Base-by-base conservation (phyloP, 1,140 invertebrate species). In the Macrocentrus cingulum region DNA sequence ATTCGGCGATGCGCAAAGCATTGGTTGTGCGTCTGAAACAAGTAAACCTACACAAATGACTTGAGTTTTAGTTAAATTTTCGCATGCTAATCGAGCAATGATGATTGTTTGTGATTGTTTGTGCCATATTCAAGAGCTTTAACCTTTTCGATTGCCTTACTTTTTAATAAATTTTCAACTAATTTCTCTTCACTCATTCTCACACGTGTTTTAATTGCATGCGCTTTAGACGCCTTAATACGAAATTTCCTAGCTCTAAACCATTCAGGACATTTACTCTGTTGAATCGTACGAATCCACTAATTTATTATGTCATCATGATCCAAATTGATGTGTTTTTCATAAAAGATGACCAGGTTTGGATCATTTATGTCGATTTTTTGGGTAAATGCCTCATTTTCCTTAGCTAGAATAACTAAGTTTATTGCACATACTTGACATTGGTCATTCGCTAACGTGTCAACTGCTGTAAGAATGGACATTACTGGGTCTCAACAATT, bases 301-400 rank as follows among this genome's bases (percentile, higher is more conserved):
- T 67, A 56, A 65, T 65, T 62, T 65, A 68, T 52, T 53, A 65
- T 68, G 57, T 56, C 66, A 65, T 61, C 58, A 39, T 58, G 51
- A 19, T 8, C 54, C 42, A 68, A 51, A 20, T 60, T 42, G 63
- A 66, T 65, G 48, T 64, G 53, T 56, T 58, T 59, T 22, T 29
- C 37, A 57, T 64, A 60, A 62, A 59, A 63, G 54, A 56, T 52
- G 42, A 63, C 58, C 22, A 15, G 7, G 9, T 13, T 11, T 2
- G 7, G 20, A 20, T 18, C 19, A 25, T 22, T 16, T 42, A 46
- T 22, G 41, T 16, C 2, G 1, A 5, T 6, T 45, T 56, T 25
- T 41, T 22, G 5, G 23, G 34, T 1, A 25, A 42, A 45, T 29
- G 45, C 44, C 15, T 55, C 41, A 44, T 22, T 55, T 15, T 45